Conservation (phyloP, 2,113 vertebrate genomes). For the Ia io region DNA sequence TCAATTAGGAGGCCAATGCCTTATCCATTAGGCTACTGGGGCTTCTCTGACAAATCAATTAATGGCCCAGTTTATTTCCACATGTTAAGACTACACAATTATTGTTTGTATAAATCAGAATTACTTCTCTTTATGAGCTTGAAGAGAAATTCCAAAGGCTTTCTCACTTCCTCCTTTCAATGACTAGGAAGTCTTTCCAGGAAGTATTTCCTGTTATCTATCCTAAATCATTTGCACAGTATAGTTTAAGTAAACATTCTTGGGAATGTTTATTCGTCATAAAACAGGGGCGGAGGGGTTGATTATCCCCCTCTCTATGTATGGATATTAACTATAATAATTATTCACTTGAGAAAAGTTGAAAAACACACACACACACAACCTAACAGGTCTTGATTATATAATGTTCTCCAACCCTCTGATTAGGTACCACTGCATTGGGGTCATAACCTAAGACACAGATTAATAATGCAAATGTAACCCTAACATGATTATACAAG, state of each 20-base stretch:
- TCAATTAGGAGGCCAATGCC: slow-evolving; percentile 79
- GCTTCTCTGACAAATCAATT: slow-evolving; percentile 51
- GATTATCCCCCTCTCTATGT: neutral
- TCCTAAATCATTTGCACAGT: neutral
- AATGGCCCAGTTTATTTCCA: neutral
- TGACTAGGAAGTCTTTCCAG: neutral
- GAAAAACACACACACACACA: neutral
- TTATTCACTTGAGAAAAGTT: slow-evolving; percentile 1
- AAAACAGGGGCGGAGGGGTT: neutral
- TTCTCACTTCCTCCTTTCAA: neutral
- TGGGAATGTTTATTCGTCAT: neutral
- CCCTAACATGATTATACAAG: neutral
- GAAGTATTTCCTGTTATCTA: neutral
- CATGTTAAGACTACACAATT: neutral
- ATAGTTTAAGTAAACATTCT: neutral
- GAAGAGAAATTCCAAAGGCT: neutral
- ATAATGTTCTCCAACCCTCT: neutral
- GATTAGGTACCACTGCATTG: neutral
- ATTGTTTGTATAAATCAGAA: neutral
- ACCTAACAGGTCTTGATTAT: neutral
- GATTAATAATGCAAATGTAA: slow-evolving; percentile 36
- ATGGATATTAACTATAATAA: neutral
- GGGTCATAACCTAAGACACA: neutral
- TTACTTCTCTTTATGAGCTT: neutral
- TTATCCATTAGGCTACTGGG: slow-evolving; percentile 86